Conservation (phyloP, 2,888 invertebrate genomes). For the Chaetoderma sp. region DNA sequence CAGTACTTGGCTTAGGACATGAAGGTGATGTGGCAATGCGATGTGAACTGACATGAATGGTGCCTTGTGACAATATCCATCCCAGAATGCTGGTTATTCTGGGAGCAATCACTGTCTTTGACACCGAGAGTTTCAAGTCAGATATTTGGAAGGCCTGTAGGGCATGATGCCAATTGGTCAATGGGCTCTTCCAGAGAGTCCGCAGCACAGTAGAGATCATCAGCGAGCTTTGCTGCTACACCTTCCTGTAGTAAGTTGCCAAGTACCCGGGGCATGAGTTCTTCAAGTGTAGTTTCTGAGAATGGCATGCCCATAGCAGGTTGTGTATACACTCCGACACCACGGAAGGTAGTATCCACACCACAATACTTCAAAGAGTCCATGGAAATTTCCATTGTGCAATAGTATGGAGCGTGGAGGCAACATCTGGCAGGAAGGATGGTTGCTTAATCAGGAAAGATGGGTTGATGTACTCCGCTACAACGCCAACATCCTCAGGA, state of each 20-base stretch:
- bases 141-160: slow-evolving; percentile 14
- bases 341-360: slow-evolving; percentile 35
- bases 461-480: slow-evolving; percentile 44
- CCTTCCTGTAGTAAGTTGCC: slow-evolving; percentile 33
- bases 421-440: slow-evolving; percentile 31
- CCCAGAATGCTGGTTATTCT: slow-evolving; percentile 20
- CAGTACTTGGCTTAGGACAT: slow-evolving; percentile 23
- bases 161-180: slow-evolving; percentile 12
- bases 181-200: background rate
- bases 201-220: slow-evolving; percentile 17
- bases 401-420: slow-evolving; percentile 14
- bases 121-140: slow-evolving; percentile 21
- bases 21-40: slow-evolving; percentile 23
- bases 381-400: slow-evolving; percentile 26
- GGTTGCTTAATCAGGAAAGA: slow-evolving; percentile 43
- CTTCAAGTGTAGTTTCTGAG: slow-evolving; percentile 32
- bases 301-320: slow-evolving; percentile 39
- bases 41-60: slow-evolving; percentile 27
- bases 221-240: slow-evolving; percentile 27
- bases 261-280: slow-evolving; percentile 31
- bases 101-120: slow-evolving; percentile 26
- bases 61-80: slow-evolving; percentile 33
- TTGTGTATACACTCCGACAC: slow-evolving; percentile 33
- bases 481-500: slow-evolving; percentile 34
- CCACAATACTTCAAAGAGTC: slow-evolving; percentile 37